Base-by-base conservation (phyloP, 2,113 vertebrate genomes). In the Thomomys bottae region DNA sequence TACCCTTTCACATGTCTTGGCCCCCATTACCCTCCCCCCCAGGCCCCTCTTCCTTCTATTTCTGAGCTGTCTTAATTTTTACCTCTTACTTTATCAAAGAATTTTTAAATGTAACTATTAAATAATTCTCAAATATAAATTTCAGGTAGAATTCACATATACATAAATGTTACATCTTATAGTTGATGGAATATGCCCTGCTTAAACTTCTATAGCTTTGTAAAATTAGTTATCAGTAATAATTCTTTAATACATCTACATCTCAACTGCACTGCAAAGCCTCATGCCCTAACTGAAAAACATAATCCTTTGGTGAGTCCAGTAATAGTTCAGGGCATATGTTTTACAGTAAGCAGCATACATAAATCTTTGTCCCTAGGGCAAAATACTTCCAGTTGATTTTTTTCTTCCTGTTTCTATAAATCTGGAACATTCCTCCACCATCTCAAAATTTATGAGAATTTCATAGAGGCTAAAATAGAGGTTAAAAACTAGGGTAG, bases 381-480 rank as follows among this genome's bases (percentile, higher is more conserved):
- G 59, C 75, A 93, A 84, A 84, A 87, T 73, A 91, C 14, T 89
- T 70, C 86, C 79, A 85, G 61, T 45, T 91, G 21, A 87, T 92
- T 82, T 92, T 85, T 84, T 85, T 84, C 45, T 73, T 61, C 21
- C 38, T 88, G 79, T 45, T 85, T 45, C 59, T 88, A 82, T 75
- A 87, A 94, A 71, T 78, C 45, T 90, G 45, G 10, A 82, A 73
- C 5, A 88, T 84, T 71, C 38, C 89, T 91, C 63, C 73, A n/a
- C 49, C 64, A 83, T 88, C 92, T 95, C 80, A 66, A 94, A 94
- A 79, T 83, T 90, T 78, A 92, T 80, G 38, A 82, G 28, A 90
- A 86, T 23, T 67, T 89, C 49, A 70, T 34, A 45, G 36, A 88
- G 23, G 32, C 66, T 87, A 88, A 91, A 67, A 76, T 71, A 66